Evolutionary conservation across 2,888 invertebrate species (phyloP).

Genomic region (Steinernema carpocapsae): DNA sequence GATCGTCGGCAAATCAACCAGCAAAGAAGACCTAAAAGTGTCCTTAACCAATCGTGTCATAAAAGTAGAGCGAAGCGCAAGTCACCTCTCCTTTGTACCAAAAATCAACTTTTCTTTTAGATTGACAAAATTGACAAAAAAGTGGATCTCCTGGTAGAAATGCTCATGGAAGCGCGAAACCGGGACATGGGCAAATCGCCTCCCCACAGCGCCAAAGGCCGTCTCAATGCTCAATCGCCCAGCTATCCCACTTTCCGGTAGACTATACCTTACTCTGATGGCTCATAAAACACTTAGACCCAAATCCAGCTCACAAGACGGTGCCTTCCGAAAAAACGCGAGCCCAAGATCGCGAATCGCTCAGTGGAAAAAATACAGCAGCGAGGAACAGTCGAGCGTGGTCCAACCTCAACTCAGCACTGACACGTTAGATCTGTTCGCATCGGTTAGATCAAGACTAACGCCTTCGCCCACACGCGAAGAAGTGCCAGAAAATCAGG

Average conservation of each 20-base stretch:
- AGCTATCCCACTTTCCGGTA: constrained; percentile 1
- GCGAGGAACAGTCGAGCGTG: background rate
- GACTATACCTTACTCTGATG: background rate
- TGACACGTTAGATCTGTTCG: constrained; percentile 5
- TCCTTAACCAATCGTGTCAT: constrained; percentile 55
- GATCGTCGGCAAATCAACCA: constrained; percentile 61
- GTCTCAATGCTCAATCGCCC: constrained; percentile 9
- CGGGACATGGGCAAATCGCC: constrained; percentile 9
- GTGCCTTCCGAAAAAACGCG: background rate
- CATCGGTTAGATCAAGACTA: background rate
- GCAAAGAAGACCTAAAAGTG: constrained; percentile 59
- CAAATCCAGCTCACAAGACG: background rate
- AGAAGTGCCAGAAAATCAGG: background rate
- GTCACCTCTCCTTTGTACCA: background rate
- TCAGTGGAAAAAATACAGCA: constrained; percentile 15
- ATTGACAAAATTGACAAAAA: constrained; percentile 64
- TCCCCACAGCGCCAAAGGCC: constrained; percentile 25
- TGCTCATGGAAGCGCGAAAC: constrained; percentile 49
- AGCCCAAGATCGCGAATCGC: constrained; percentile 7
- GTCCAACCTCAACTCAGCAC: background rate
- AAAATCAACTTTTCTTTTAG: too few species aligned
- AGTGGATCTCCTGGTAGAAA: constrained; percentile 61
- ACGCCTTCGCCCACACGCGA: constrained; percentile 18
- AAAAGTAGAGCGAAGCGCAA: constrained; percentile 58
- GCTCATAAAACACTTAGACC: background rate